Conservation (phyloP, 2,888 invertebrate genomes). For the Druceiella hillmani region DNA sequence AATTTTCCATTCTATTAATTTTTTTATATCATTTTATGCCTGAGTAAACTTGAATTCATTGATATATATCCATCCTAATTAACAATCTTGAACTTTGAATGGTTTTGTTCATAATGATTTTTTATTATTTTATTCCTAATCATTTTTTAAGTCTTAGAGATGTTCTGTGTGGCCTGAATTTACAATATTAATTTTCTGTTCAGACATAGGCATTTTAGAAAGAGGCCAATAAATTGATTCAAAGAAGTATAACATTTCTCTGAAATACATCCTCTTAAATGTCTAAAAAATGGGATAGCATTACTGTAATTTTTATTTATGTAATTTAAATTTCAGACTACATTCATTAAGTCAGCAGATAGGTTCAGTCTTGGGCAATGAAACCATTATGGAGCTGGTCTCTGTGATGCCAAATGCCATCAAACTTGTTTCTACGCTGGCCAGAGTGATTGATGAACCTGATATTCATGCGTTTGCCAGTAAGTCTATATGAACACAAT, state of each 20-base stretch:
- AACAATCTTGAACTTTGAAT: no score
- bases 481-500: no score
- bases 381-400: constrained; percentile 42
- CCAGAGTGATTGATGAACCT: constrained; percentile 49
- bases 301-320: constrained; percentile 26
- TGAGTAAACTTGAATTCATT: no score
- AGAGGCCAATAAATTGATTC: no score
- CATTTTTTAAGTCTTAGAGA: no score
- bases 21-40: no score
- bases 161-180: no score
- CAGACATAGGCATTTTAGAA: no score
- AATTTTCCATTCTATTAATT: neutral
- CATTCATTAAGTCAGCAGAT: constrained; percentile 39
- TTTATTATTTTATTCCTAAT: no score
- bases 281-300: constrained; percentile 31
- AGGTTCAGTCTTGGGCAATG: constrained; percentile 43
- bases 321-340: constrained; percentile 29
- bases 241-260: neutral
- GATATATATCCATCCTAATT: no score
- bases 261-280: neutral
- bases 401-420: constrained; percentile 46
- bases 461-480: constrained; percentile 46
- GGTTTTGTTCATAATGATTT: no score
- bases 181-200: no score
- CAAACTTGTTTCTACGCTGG: constrained; percentile 47